phyloP scores from a whole-genome alignment of 2,113 vertebrate species.

The Mastomys coucha region DNA sequence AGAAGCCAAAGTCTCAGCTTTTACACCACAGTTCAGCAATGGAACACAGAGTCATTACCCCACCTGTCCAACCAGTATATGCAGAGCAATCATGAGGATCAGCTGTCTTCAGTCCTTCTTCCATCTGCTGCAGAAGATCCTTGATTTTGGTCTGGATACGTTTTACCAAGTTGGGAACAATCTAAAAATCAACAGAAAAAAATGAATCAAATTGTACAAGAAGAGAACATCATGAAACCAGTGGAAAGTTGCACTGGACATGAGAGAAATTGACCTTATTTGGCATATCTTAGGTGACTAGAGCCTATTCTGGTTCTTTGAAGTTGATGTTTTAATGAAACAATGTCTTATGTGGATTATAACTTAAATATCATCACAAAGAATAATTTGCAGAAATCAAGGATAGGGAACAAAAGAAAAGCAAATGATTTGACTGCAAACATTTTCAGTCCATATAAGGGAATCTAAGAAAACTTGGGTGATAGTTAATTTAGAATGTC shows the following conservation, averaged over 20 bases:
- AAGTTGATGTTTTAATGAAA: background rate
- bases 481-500: background rate
- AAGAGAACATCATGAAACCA: background rate
- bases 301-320: background rate
- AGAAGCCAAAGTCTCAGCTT: background rate
- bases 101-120: slow-evolving; percentile 97
- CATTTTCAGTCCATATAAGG: background rate
- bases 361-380: background rate
- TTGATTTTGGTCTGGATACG: slow-evolving; percentile 95
- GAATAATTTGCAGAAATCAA: background rate
- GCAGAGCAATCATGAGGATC: slow-evolving; percentile 97
- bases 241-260: background rate
- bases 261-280: background rate
- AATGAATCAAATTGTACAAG: background rate
- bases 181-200: slow-evolving; percentile 84
- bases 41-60: slow-evolving; percentile 9
- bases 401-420: background rate
- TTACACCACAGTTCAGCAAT: background rate
- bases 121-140: slow-evolving; percentile 97
- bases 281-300: background rate
- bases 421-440: background rate
- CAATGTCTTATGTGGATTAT: background rate
- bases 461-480: background rate
- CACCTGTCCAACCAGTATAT: slow-evolving; percentile 98
- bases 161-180: slow-evolving; percentile 89